Evolutionary conservation across 2,888 invertebrate genomes (phyloP).

Genomic region (Lissocephala sabroskyi): DNA sequence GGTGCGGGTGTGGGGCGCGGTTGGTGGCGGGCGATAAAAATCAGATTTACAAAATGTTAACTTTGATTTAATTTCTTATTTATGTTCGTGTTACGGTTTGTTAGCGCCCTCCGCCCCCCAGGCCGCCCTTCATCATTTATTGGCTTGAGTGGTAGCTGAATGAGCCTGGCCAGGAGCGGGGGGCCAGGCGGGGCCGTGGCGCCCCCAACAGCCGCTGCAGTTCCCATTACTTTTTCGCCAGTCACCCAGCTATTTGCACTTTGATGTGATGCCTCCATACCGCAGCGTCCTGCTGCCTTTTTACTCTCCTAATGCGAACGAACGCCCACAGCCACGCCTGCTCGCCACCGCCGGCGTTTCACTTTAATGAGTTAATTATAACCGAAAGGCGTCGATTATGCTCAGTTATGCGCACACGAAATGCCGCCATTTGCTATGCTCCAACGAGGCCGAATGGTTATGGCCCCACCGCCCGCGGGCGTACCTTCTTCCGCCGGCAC

Average conservation of each 20-base stretch:
- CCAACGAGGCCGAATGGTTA: slow-evolving; percentile 47
- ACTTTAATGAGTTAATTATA: slow-evolving; percentile 64
- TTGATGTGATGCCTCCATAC: slow-evolving; percentile 45
- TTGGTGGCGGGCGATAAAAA: slow-evolving; percentile 50
- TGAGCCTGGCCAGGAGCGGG: no score
- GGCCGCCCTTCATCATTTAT: no score
- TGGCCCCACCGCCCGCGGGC: background rate
- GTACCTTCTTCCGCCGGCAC: slow-evolving; percentile 1
- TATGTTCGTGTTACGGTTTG: slow-evolving; percentile 41
- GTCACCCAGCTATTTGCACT: slow-evolving; percentile 20
- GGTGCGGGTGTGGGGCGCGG: no score
- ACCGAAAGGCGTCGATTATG: slow-evolving; percentile 65
- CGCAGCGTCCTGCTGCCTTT: slow-evolving; percentile 25
- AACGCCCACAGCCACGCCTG: no score
- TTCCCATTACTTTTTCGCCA: no score
- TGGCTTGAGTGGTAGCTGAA: no score
- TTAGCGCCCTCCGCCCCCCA: background rate
- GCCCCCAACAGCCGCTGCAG: no score
- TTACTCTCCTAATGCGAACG: background rate
- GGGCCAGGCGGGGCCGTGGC: no score
- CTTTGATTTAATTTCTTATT: slow-evolving; percentile 65
- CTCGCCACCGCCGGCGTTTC: slow-evolving; percentile 54
- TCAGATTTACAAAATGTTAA: slow-evolving; percentile 65
- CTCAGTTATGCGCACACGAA: slow-evolving; percentile 64
- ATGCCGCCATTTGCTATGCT: slow-evolving; percentile 59